A percentile compares a stretch with the other conserved stretches of the same genome.
These are phyloP conservation scores for Cyprinodon variegatus DNA, from an alignment of 2,113 vertebrate genomes.

Conservation along the genomic window DNA sequence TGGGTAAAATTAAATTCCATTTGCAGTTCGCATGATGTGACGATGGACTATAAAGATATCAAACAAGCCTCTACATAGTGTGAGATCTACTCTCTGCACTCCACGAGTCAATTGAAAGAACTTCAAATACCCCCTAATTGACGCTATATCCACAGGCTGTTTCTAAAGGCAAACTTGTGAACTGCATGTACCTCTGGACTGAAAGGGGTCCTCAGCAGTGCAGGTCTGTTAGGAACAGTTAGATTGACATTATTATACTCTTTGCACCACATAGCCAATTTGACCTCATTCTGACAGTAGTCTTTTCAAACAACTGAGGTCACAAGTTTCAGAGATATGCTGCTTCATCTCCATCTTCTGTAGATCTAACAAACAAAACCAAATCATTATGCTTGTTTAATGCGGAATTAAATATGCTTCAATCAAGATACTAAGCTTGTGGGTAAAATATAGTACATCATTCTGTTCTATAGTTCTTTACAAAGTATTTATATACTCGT, in stretches of 20 bases:
- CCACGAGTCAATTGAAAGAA: conserved; percentile 54
- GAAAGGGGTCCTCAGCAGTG: conserved; percentile 46
- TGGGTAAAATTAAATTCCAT: conserved; percentile 17
- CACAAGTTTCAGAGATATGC: conserved; percentile 22
- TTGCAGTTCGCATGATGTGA: conserved; percentile 40
- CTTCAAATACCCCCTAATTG: conserved; percentile 60
- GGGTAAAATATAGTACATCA: too few species aligned
- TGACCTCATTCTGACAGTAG: conserved; percentile 55
- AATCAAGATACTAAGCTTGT: not conserved
- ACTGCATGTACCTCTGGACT: conserved; percentile 49
- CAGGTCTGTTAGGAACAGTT: conserved; percentile 45
- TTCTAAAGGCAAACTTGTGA: conserved; percentile 55
- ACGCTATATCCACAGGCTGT: conserved; percentile 57
- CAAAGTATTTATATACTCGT: too few species aligned
- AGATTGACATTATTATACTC: conserved; percentile 56
- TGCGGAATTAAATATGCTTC: not conserved
- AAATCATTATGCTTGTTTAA: conserved; percentile 1
- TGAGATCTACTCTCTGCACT: conserved; percentile 35
- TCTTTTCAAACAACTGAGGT: conserved; percentile 39
- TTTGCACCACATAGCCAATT: conserved; percentile 43
- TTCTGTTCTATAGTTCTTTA: too few species aligned
- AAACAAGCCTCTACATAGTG: conserved; percentile 33
- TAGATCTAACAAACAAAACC: not conserved
- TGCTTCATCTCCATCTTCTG: conserved; percentile 1
- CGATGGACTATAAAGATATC: conserved; percentile 46